Percentiles rank a stretch among this genome's conserved stretches.
Conservation (phyloP, 53 echinoderm and acorn worm genomes). For the Zoroaster sp. region DNA sequence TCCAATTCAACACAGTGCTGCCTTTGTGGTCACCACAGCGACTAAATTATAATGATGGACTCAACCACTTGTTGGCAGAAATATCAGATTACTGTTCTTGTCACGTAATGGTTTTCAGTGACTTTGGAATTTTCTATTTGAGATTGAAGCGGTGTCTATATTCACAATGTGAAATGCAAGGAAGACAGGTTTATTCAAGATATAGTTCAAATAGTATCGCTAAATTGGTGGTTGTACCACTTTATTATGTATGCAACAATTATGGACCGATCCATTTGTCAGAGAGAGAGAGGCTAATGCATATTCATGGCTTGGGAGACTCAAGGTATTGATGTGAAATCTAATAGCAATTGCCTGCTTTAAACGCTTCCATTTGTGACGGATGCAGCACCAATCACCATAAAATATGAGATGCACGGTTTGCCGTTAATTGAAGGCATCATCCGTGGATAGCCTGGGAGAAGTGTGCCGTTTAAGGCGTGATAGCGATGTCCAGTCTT, state of each 20-base stretch:
- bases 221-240: background rate
- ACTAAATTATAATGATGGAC: constrained; percentile 30
- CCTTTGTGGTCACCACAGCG: constrained; percentile 18
- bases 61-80: constrained; percentile 49
- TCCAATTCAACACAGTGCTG: background rate
- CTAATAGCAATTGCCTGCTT: constrained; percentile 12
- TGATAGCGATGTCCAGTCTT: too few species aligned
- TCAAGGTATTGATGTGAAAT: constrained; percentile 26
- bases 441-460: background rate
- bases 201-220: background rate
- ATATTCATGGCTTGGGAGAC: background rate
- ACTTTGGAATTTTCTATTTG: background rate
- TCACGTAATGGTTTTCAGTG: background rate
- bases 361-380: background rate
- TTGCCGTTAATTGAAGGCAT: background rate
- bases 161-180: background rate
- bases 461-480: background rate
- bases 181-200: background rate
- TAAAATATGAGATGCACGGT: background rate
- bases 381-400: background rate
- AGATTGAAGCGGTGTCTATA: background rate
- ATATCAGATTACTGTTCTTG: background rate
- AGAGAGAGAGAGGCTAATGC: constrained; percentile 5
- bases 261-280: constrained; percentile 12
- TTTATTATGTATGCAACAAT: background rate